A percentile compares a stretch with the other conserved stretches of the same genome.
phyloP scores from a whole-genome alignment of 2,888 invertebrate genomes.

The Xestoiulus laeticollis region DNA sequence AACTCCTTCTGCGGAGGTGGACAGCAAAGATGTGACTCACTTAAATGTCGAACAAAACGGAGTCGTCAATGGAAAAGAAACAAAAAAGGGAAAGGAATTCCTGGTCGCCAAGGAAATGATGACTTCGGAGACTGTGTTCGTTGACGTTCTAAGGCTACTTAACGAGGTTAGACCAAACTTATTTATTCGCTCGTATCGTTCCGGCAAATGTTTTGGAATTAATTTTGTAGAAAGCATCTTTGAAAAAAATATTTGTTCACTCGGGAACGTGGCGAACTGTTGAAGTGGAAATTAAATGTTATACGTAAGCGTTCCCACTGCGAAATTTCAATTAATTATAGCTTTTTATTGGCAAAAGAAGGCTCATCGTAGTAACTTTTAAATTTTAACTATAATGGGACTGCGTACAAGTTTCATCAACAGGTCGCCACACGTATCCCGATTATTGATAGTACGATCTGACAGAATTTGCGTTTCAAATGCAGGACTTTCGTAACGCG shows the following conservation, averaged over 20 bases:
- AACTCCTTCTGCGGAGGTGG: background rate
- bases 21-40: background rate
- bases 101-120: constrained; percentile 69
- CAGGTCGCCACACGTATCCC: background rate
- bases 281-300: too few relatives aligned
- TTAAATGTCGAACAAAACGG: background rate
- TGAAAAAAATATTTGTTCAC: too few relatives aligned
- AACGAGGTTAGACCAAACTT: constrained; percentile 63
- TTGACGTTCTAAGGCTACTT: constrained; percentile 68
- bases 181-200: background rate
- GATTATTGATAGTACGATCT: background rate
- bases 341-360: too few relatives aligned
- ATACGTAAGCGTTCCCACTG: too few relatives aligned
- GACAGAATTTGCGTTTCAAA: constrained; percentile 13
- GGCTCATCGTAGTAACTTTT: too few relatives aligned
- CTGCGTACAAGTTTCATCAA: background rate
- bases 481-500: background rate
- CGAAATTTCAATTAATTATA: too few relatives aligned
- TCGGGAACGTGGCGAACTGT: too few relatives aligned
- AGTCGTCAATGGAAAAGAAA: background rate
- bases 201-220: too few relatives aligned
- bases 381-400: too few relatives aligned
- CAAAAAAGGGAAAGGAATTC: constrained; percentile 64
- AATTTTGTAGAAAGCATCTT: too few relatives aligned
- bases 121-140: constrained; percentile 69